These are phyloP conservation scores for Typhlomys cinereus DNA, from an alignment of 2,113 vertebrate genomes.

Conservation along the genomic window DNA sequence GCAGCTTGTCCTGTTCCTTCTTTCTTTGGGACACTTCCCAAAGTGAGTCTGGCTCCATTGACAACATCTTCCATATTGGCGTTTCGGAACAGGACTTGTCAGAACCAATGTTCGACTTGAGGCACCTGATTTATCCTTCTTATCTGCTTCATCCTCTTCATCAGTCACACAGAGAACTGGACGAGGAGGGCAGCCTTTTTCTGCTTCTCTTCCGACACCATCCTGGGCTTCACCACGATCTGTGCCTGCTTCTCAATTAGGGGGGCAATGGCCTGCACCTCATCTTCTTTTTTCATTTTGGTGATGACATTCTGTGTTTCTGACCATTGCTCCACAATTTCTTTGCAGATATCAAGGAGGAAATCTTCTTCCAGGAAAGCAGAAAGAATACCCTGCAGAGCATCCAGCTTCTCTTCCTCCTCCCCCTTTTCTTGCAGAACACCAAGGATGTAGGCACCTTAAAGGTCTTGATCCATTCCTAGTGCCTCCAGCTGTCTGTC, in stretches of 20 bases:
- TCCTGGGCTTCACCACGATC: constrained; percentile 95
- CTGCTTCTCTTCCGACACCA: constrained; percentile 89
- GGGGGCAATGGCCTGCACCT: constrained; percentile 94
- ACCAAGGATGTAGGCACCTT: constrained; percentile 92
- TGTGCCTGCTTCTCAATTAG: constrained; percentile 98
- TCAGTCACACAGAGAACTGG: constrained; percentile 95
- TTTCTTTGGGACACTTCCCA: constrained; percentile 96
- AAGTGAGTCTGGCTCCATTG: constrained; percentile 92
- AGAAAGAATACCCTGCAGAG: constrained; percentile 91
- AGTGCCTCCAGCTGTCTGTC: constrained; percentile 88
- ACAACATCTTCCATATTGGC: constrained; percentile 95
- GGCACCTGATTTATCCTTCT: constrained; percentile 70
- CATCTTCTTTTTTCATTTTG: constrained; percentile 87
- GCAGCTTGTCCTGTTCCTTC: constrained; percentile 96
- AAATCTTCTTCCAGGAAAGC: constrained; percentile 95
- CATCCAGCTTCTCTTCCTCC: constrained; percentile 92
- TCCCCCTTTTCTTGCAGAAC: constrained; percentile 91
- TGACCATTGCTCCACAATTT: constrained; percentile 94
- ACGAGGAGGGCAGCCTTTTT: constrained; percentile 95
- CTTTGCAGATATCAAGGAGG: constrained; percentile 90
- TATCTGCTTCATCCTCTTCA: constrained; percentile 89
- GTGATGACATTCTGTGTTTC: constrained; percentile 83
- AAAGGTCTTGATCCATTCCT: constrained; percentile 93
- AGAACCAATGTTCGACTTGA: constrained; percentile 72
- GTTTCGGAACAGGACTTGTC: constrained; percentile 95